These are phyloP conservation scores for Sympetrum striolatum DNA, from an alignment of 2,888 invertebrate species.

Conservation along the genomic window DNA sequence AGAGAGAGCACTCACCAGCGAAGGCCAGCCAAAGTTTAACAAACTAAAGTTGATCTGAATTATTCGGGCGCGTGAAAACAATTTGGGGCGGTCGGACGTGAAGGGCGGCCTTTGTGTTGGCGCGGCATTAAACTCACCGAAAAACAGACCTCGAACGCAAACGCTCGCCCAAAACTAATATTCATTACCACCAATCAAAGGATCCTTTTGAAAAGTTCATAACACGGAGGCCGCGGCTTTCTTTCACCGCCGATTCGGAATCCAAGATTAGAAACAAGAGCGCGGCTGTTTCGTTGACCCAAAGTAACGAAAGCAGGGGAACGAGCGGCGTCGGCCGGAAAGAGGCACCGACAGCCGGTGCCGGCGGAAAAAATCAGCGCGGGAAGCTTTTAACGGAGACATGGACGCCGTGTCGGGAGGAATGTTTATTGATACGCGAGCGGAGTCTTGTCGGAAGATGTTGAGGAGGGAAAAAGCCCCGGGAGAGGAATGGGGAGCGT, in stretches of 20 bases:
- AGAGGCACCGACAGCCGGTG: background rate
- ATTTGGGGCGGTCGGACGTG: no score
- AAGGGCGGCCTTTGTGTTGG: background rate
- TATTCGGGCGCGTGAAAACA: no score
- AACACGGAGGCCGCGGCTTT: background rate
- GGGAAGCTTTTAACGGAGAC: background rate
- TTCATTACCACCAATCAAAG: slow-evolving; percentile 38
- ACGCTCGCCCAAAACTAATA: slow-evolving; percentile 28
- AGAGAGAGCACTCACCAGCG: no score
- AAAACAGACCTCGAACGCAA: background rate
- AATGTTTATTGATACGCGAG: background rate
- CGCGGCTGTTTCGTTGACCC: background rate
- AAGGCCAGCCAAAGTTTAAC: no score
- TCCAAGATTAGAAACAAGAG: slow-evolving; percentile 1
- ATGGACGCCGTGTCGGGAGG: background rate
- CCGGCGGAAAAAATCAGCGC: background rate
- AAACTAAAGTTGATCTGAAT: no score
- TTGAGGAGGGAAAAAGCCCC: background rate
- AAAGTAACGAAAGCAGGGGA: background rate
- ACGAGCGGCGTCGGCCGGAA: background rate
- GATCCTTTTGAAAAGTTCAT: background rate
- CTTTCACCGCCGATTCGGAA: background rate
- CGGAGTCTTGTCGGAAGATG: background rate
- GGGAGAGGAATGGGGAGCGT: slow-evolving; percentile 6
- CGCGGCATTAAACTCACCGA: background rate